Conservation (phyloP, 2,888 invertebrate genomes). For the Eilema caniola region DNA sequence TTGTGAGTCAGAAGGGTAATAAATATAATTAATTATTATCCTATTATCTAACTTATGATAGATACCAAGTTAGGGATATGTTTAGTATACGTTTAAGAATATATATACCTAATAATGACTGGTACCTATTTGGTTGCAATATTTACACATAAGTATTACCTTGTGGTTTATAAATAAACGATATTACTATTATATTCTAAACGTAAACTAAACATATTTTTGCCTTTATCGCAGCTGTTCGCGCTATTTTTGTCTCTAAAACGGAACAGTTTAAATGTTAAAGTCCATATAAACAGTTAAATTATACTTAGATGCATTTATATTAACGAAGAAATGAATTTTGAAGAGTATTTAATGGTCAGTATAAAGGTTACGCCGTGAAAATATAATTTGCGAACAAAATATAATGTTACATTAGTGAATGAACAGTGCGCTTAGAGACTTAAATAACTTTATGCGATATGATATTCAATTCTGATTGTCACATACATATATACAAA, state of each 20-base stretch:
- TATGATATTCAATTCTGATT: slow-evolving; percentile 62
- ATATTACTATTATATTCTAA: slow-evolving; percentile 32
- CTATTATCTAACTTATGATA: slow-evolving; percentile 73
- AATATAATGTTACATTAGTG: slow-evolving; percentile 65
- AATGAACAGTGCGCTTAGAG: slow-evolving; percentile 81
- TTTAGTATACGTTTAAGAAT: slow-evolving; percentile 36
- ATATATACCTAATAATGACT: slow-evolving; percentile 15
- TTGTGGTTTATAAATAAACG: slow-evolving; percentile 16
- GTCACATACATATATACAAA: slow-evolving; percentile 70
- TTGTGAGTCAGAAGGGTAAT: slow-evolving; percentile 85
- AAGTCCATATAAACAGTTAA: slow-evolving; percentile 73
- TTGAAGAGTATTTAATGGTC: slow-evolving; percentile 63
- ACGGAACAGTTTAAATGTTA: slow-evolving; percentile 71
- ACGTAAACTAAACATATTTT: slow-evolving; percentile 42
- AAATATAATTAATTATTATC: slow-evolving; percentile 72
- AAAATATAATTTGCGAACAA: slow-evolving; percentile 73
- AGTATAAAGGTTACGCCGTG: slow-evolving; percentile 63
- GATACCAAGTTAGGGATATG: slow-evolving; percentile 50
- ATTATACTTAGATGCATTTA: slow-evolving; percentile 75
- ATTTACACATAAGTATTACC: slow-evolving; percentile 29
- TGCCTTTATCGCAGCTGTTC: slow-evolving; percentile 66
- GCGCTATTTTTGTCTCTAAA: slow-evolving; percentile 77
- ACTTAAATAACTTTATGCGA: slow-evolving; percentile 71
- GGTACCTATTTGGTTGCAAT: slow-evolving; percentile 28
- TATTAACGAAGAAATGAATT: slow-evolving; percentile 60